These are phyloP conservation scores for Dasypus novemcinctus DNA, from an alignment of 2,113 vertebrate genomes.

Conservation along the genomic window DNA sequence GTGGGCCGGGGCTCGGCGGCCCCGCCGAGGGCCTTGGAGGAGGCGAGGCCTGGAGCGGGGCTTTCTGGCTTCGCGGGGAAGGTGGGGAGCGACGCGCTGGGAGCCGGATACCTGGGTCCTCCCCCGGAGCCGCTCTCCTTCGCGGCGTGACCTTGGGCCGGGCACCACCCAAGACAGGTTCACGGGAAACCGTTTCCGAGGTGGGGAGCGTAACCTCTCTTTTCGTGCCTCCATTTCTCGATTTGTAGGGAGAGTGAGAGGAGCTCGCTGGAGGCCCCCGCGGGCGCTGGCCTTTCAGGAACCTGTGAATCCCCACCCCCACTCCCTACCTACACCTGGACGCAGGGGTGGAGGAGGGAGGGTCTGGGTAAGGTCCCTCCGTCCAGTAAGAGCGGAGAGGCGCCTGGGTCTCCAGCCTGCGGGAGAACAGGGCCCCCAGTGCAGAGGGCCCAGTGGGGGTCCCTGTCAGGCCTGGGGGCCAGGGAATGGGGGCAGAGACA, in stretches of 20 bases:
- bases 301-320: not conserved
- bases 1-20: not conserved
- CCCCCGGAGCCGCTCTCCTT: conserved; percentile 4
- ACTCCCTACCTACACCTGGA: not conserved
- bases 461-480: not conserved
- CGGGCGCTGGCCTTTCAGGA: not conserved
- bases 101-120: conserved; percentile 66
- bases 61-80: conserved; percentile 48
- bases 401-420: not conserved
- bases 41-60: conserved; percentile 64
- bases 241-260: conserved; percentile 21
- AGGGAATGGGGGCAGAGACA: not conserved
- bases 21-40: not conserved
- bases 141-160: conserved; percentile 70
- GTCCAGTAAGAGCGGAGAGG: not conserved
- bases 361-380: not conserved
- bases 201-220: not conserved
- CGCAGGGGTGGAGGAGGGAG: no score
- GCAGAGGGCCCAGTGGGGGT: not conserved
- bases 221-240: conserved; percentile 53
- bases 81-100: not conserved
- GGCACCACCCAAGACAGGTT: conserved; percentile 36
- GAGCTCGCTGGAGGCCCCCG: not conserved
- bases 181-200: not conserved
- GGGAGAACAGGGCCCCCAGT: not conserved